A percentile compares a stretch with the other conserved stretches of the same genome.
phyloP scores from a whole-genome alignment of 2,888 invertebrate genomes.

The Dolichomitus sp. region DNA sequence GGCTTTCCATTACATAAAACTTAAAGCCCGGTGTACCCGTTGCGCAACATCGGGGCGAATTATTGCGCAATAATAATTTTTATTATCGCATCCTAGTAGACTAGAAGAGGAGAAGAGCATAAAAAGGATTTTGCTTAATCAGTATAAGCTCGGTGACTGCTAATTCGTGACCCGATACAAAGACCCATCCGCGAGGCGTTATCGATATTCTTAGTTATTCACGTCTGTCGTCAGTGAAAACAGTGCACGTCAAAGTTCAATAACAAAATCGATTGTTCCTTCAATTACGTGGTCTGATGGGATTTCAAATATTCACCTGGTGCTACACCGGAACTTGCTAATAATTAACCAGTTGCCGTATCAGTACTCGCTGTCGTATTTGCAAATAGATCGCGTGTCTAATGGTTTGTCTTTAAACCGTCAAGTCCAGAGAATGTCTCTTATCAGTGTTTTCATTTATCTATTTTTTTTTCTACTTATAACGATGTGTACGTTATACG shows the following conservation, averaged over 20 bases:
- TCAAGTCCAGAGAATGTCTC: background rate
- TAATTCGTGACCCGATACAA: constrained; percentile 1
- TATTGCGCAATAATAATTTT: constrained; percentile 44
- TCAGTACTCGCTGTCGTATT: background rate
- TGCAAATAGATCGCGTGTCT: constrained; percentile 2
- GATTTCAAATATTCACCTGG: background rate
- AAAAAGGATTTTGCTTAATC: background rate
- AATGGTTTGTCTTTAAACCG: background rate
- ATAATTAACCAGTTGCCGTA: constrained; percentile 8
- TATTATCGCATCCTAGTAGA: constrained; percentile 10
- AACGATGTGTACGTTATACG: background rate
- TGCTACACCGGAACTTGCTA: background rate
- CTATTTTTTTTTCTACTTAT: background rate
- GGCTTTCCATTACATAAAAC: constrained; percentile 66
- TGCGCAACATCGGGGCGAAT: constrained; percentile 50
- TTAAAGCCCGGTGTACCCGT: constrained; percentile 22
- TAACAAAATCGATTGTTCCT: constrained; percentile 2
- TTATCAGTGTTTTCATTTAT: background rate
- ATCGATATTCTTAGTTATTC: constrained; percentile 9
- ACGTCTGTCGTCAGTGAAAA: background rate
- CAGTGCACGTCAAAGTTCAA: constrained; percentile 16
- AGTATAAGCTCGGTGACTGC: background rate
- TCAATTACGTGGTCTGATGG: background rate
- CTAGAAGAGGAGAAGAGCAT: background rate
- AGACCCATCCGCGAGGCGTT: background rate